These are phyloP conservation scores for Cebus imitator DNA, from an alignment of 2,113 vertebrate species.

Conservation along the genomic window DNA sequence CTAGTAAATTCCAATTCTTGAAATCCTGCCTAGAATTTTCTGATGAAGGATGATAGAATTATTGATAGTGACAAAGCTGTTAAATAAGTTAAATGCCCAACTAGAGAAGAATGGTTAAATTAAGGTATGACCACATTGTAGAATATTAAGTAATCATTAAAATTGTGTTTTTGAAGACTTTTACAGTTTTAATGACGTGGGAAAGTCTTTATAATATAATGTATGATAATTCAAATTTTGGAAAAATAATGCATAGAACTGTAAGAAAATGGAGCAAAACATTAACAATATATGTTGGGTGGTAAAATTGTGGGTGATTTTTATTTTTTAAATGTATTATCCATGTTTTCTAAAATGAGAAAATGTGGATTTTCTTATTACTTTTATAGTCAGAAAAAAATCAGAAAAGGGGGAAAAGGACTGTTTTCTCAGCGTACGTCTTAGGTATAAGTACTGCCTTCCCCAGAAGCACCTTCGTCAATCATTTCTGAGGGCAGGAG, in stretches of 20 bases:
- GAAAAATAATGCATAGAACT: neutral
- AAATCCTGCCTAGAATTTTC: conserved; percentile 3
- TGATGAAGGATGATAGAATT: neutral
- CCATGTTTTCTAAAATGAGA: neutral
- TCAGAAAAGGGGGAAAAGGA: neutral
- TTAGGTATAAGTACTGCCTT: neutral
- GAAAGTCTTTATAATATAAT: neutral
- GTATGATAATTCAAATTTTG: neutral
- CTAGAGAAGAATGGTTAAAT: neutral
- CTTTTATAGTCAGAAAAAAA: neutral
- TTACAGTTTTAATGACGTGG: neutral
- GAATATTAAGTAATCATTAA: neutral
- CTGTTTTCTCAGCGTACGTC: neutral
- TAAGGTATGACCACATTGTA: neutral
- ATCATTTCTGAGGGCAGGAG: neutral
- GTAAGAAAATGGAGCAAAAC: neutral
- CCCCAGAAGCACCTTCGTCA: neutral
- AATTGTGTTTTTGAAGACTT: neutral
- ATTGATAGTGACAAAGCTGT: neutral
- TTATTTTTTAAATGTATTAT: neutral
- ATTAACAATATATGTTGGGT: neutral
- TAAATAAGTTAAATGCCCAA: neutral
- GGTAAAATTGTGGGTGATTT: neutral
- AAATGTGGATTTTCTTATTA: neutral
- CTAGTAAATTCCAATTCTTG: neutral